Evolutionary conservation across 2,888 invertebrate genomes (phyloP).

Genomic region (Rapana venosa): DNA sequence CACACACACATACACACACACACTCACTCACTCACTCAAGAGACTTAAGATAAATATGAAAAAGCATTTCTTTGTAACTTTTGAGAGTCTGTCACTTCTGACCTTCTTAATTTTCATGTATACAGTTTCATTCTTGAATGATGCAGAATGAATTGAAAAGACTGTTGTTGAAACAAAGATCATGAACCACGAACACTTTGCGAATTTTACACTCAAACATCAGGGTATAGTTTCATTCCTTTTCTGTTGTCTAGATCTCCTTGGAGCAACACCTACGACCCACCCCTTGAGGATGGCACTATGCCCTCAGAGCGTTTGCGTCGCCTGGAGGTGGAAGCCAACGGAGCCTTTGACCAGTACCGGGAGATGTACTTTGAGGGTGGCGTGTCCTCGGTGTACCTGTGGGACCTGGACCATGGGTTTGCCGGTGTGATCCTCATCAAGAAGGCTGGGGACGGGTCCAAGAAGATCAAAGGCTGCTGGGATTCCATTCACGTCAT

Average conservation of each 20-base stretch:
- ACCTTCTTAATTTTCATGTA: too few species aligned
- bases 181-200: too few species aligned
- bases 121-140: too few species aligned
- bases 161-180: too few species aligned
- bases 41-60: too few species aligned
- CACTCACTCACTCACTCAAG: too few species aligned
- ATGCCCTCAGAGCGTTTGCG: slow-evolving; percentile 97
- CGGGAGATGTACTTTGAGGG: slow-evolving; percentile 99
- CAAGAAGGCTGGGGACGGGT: slow-evolving; percentile 98
- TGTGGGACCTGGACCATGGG: slow-evolving; percentile 98
- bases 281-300: slow-evolving; percentile 97
- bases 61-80: too few species aligned
- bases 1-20: too few species aligned
- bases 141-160: too few species aligned
- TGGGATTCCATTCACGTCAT: slow-evolving; percentile 99
- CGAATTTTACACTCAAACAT: too few species aligned
- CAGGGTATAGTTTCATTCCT: too few species aligned
- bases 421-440: slow-evolving; percentile 98
- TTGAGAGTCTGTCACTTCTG: too few species aligned
- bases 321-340: slow-evolving; percentile 97
- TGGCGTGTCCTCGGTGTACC: slow-evolving; percentile 98
- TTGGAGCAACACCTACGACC: slow-evolving; percentile 99
- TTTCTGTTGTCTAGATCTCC: slow-evolving; percentile 85
- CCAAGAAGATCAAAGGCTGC: slow-evolving; percentile 98
- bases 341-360: slow-evolving; percentile 98